Evolutionary conservation across 2,113 vertebrate genomes (phyloP), one percentile per base, ranked within the genome.

Genomic region (Ageneiosus marmoratus): DNA sequence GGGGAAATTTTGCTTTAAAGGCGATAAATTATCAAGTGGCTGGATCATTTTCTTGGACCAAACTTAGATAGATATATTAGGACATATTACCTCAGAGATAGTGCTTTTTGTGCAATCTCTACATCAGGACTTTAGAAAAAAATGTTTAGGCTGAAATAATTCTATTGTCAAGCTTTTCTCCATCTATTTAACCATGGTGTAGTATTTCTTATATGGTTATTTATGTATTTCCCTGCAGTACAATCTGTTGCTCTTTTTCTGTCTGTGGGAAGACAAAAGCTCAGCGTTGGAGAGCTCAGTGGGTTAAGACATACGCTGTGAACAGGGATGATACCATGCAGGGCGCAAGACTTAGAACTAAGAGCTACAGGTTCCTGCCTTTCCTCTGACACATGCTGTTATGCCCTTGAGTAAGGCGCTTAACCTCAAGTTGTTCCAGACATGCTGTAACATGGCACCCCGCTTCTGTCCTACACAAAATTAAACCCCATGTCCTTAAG

Each of bases 21-120:
- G 70, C 88, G 77, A 85, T 83, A 77, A 83, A 15, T 84, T 67
- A 69, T 78, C 83, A 78, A 78, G 55, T 70, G 77, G 55, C 27
- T 63, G 50, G 79, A 88, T 89, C 72, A 83, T 83, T 80, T 72
- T 78, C 63, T 86, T 88, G 62, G 60, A 84, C 73, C 82, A 67
- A 89, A 90, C 32, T 15, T 27, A 72, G 70, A 60, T 77, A 81
- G 86, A 88, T 86, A 89, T 80, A 82, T 87, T 77, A 84, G 77
- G 32, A 55, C 62, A 69, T 86, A 85, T 87, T 87, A 86, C 73
- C 74, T 74, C 58, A n/a, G 63, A 88, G 84, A 80, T 79, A 77
- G 79, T 86, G 80, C 56, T 60, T 78, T 75, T 18, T 77, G 53
- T 5, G 46, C n/a, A 77, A 37, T 44, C 15, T 76, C 73, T 11